These are phyloP conservation scores for Nebria ingens DNA, from an alignment of 1,140 invertebrate genomes.

Conservation along the genomic window DNA sequence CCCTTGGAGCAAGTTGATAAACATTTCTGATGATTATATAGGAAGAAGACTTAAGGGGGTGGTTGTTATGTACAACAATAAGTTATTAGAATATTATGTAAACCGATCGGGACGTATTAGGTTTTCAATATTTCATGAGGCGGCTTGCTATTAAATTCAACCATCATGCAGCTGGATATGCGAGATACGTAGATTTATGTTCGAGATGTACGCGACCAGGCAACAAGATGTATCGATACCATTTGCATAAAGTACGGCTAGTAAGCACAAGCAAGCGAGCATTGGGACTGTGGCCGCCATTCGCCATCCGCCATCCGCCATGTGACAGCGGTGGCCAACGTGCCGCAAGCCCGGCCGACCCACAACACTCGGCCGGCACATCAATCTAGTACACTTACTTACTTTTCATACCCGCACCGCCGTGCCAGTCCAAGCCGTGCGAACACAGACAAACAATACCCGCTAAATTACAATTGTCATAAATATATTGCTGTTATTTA, in stretches of 20 bases:
- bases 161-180: constrained; percentile 1
- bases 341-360: too few relatives aligned
- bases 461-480: too few relatives aligned
- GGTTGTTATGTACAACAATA: too few relatives aligned
- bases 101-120: constrained; percentile 14
- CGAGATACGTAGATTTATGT: neutral
- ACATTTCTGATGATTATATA: too few relatives aligned
- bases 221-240: neutral
- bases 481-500: too few relatives aligned
- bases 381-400: too few relatives aligned
- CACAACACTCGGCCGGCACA: too few relatives aligned
- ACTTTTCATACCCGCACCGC: too few relatives aligned
- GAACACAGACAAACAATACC: too few relatives aligned
- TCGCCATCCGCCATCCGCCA: neutral
- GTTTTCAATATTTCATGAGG: neutral
- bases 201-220: neutral
- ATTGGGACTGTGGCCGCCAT: neutral
- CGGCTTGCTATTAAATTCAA: neutral
- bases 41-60: neutral
- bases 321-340: too few relatives aligned
- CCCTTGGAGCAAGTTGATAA: too few relatives aligned
- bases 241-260: neutral
- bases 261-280: neutral
- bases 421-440: too few relatives aligned
- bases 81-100: constrained; percentile 18